phyloP scores from a whole-genome alignment of 2,888 invertebrate genomes.

The Xestia xanthographa region DNA sequence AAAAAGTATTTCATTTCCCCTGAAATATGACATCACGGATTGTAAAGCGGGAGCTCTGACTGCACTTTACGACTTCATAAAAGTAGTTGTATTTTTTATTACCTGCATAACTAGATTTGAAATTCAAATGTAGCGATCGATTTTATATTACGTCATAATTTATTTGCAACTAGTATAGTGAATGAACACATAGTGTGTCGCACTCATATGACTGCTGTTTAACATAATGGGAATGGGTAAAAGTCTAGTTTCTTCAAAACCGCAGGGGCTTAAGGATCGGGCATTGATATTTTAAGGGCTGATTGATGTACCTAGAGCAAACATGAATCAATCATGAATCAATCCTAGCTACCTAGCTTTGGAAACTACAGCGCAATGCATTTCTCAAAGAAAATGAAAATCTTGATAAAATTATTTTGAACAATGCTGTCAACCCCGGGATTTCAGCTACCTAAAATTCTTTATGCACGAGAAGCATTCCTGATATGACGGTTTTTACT shows the following conservation, averaged over 20 bases:
- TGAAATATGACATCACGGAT: constrained; percentile 64
- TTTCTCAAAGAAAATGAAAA: background rate
- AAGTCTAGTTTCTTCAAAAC: background rate
- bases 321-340: background rate
- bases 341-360: background rate
- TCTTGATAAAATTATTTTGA: background rate
- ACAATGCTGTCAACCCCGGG: background rate
- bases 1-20: constrained; percentile 63
- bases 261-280: too few species aligned
- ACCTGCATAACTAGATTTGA: constrained; percentile 55
- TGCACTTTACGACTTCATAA: constrained; percentile 66
- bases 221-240: background rate
- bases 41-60: constrained; percentile 52
- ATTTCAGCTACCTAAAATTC: background rate
- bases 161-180: background rate
- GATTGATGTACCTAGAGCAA: background rate
- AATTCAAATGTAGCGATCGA: constrained; percentile 50
- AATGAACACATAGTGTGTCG: background rate
- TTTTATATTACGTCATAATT: constrained; percentile 15
- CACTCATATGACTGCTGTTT: background rate
- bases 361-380: background rate
- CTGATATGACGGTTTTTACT: constrained; percentile 4
- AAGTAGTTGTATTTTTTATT: constrained; percentile 65
- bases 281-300: background rate
- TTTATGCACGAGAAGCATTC: background rate